These are phyloP conservation scores for Notospermus geniculatus DNA, from an alignment of 1,140 invertebrate genomes.

Conservation along the genomic window DNA sequence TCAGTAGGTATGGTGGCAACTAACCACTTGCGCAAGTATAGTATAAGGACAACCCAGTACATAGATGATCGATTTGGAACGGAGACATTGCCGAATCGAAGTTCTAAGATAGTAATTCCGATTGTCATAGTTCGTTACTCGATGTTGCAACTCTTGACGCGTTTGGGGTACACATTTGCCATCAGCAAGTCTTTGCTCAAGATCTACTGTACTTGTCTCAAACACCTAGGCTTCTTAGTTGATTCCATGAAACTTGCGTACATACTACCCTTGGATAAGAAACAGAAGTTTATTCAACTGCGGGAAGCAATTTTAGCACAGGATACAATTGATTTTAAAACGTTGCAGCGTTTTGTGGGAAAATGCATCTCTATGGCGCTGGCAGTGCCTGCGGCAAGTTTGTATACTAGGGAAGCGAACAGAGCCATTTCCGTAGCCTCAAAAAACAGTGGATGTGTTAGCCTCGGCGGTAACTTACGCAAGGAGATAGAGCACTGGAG, in stretches of 20 bases:
- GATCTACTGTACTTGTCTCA: too few species aligned
- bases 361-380: conserved; percentile 21
- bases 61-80: conserved; percentile 3
- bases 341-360: conserved; percentile 21
- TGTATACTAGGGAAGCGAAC: conserved; percentile 17
- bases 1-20: conserved; percentile 2
- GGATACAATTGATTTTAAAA: conserved; percentile 7
- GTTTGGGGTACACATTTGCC: conserved; percentile 7
- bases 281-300: conserved; percentile 10
- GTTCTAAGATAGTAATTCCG: too few species aligned
- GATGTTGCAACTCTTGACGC: neutral
- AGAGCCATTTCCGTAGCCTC: conserved; percentile 9
- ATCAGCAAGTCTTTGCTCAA: conserved; percentile 12
- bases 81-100: too few species aligned
- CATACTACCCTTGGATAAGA: too few species aligned
- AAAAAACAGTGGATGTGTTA: neutral
- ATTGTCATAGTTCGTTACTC: too few species aligned
- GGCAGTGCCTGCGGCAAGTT: conserved; percentile 14
- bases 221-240: too few species aligned
- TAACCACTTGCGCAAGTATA: neutral
- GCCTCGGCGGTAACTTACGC: neutral
- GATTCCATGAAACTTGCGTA: too few species aligned
- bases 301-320: conserved; percentile 13
- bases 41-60: neutral
- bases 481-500: neutral